These are phyloP conservation scores for Macrocentrus cingulum DNA, from an alignment of 1,140 invertebrate species.

Conservation along the genomic window DNA sequence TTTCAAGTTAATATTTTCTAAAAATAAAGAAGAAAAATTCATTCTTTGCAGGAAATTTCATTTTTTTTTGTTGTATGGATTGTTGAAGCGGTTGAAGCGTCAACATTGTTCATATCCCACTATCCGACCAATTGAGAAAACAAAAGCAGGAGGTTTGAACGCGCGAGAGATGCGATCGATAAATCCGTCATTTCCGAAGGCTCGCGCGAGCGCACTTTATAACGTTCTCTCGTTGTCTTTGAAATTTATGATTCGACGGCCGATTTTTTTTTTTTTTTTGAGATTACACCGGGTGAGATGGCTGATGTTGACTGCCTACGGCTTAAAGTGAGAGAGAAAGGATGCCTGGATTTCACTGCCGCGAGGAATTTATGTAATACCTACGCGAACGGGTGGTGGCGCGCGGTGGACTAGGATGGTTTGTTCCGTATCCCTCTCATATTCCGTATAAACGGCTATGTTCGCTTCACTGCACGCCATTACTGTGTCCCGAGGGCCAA, in stretches of 20 bases:
- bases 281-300: conserved; percentile 27
- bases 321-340: conserved; percentile 23
- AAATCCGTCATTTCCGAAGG: conserved; percentile 15
- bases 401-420: conserved; percentile 22
- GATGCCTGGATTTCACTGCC: conserved; percentile 25
- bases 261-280: conserved; percentile 24
- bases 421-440: conserved; percentile 26
- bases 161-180: conserved; percentile 4
- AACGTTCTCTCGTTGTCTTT: conserved; percentile 9
- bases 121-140: not conserved
- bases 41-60: not conserved
- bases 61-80: not conserved
- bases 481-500: conserved; percentile 33
- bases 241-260: conserved; percentile 18
- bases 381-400: conserved; percentile 23
- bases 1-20: no score
- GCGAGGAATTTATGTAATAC: conserved; percentile 31
- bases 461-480: conserved; percentile 32
- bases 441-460: conserved; percentile 32
- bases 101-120: not conserved
- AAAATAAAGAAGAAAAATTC: not conserved
- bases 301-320: conserved; percentile 23
- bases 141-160: conserved; percentile 8
- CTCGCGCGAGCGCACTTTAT: not conserved
- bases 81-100: not conserved